Evolutionary conservation across 2,888 invertebrate species (phyloP).

Genomic region (Temnothorax rugatulus): DNA sequence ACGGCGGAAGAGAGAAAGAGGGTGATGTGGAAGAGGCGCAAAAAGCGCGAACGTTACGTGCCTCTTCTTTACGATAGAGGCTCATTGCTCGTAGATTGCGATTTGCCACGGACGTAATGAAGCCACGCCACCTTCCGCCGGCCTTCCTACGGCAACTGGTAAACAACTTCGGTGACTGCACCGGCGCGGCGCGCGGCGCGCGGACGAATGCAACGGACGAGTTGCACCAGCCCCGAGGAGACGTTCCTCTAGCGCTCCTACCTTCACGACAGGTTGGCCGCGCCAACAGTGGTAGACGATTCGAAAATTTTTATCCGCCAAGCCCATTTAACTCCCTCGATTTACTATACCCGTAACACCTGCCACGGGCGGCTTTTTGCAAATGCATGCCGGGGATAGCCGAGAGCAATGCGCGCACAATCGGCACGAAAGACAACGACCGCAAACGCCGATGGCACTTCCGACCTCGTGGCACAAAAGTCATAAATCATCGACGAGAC

Average conservation of each 20-base stretch:
- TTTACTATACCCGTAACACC: conserved; percentile 60
- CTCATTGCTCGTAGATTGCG: conserved; percentile 85
- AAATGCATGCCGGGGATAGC: conserved; percentile 41
- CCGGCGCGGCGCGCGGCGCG: background rate
- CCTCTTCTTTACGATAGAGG: conserved; percentile 84
- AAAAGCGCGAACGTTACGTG: conserved; percentile 82
- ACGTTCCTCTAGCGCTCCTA: background rate
- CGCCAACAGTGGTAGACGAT: conserved; percentile 45
- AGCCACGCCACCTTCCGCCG: conserved; percentile 79
- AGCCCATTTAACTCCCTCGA: conserved; percentile 59
- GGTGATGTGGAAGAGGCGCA: conserved; percentile 73
- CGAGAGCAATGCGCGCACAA: conserved; percentile 14
- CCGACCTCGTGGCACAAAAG: background rate
- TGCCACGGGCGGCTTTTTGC: conserved; percentile 56
- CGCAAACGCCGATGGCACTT: conserved; percentile 25
- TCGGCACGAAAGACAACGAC: conserved; percentile 28
- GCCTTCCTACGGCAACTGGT: conserved; percentile 58
- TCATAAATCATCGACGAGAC: conserved; percentile 25
- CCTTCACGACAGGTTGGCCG: background rate
- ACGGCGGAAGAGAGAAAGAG: conserved; percentile 61
- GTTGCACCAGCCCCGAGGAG: conserved; percentile 10
- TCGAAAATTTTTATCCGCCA: conserved; percentile 58
- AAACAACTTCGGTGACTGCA: conserved; percentile 51
- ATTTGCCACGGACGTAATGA: conserved; percentile 86
- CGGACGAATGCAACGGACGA: background rate